Evolutionary conservation across 2,888 invertebrate species (phyloP).

Genomic region (Chaetogeoica ovagalla): DNA sequence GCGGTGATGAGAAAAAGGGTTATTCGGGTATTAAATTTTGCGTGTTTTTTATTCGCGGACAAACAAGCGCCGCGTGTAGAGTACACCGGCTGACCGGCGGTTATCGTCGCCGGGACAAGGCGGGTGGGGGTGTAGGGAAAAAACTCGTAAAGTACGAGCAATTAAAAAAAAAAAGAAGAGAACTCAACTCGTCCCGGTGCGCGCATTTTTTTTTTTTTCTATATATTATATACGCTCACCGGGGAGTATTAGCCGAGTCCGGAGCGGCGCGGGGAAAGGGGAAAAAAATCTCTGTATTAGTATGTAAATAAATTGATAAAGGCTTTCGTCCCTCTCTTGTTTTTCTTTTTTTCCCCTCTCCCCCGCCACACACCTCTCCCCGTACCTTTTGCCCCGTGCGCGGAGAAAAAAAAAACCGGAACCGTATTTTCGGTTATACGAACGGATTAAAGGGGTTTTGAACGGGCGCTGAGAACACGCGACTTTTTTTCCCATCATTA

Average conservation of each 20-base stretch:
- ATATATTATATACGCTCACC: too few species aligned
- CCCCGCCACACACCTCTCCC: too few species aligned
- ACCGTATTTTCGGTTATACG: too few species aligned
- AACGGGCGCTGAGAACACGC: too few species aligned
- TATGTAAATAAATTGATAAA: conserved; percentile 52
- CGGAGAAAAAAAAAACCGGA: too few species aligned
- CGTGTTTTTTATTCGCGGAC: conserved; percentile 14
- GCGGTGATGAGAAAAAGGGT: conserved; percentile 11
- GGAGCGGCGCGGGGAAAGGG: neutral
- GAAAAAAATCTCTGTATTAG: conserved; percentile 39
- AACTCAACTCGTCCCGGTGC: conserved; percentile 29
- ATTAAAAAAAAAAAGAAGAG: too few species aligned
- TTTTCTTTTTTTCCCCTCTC: too few species aligned
- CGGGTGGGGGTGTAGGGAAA: conserved; percentile 23
- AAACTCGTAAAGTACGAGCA: conserved; percentile 52
- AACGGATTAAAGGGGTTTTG: too few species aligned
- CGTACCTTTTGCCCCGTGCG: neutral
- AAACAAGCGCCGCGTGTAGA: neutral
- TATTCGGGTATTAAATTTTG: conserved; percentile 47
- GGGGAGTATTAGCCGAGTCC: conserved; percentile 28
- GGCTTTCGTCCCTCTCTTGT: conserved; percentile 39
- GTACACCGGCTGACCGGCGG: too few species aligned
- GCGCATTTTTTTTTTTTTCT: conserved; percentile 2
- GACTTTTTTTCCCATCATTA: too few species aligned
- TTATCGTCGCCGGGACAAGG: neutral